Conservation (phyloP, 2,797 vertebrate genomes). For the Astyanax mexicanus region DNA sequence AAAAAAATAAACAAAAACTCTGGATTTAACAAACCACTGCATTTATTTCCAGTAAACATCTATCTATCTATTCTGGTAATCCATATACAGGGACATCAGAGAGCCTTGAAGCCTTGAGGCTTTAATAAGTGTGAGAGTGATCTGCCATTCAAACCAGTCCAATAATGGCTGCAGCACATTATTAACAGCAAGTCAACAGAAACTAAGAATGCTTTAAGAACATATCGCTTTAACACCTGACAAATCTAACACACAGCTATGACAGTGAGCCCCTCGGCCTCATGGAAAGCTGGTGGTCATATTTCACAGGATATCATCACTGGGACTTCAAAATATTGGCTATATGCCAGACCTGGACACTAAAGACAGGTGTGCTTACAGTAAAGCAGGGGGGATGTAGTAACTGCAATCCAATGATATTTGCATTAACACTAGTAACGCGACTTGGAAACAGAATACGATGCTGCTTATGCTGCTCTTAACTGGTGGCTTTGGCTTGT, state of each 20-base stretch:
- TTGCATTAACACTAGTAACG: neutral
- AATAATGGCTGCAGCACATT: neutral
- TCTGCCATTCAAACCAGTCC: neutral
- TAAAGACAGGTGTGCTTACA: neutral
- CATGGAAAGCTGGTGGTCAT: constrained; percentile 14
- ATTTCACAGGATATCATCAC: too few species aligned
- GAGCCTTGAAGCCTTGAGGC: too few species aligned
- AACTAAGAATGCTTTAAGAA: too few species aligned
- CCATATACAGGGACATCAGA: too few species aligned
- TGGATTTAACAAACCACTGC: too few species aligned
- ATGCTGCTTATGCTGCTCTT: neutral
- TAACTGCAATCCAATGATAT: neutral
- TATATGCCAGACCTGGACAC: neutral
- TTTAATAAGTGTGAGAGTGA: too few species aligned
- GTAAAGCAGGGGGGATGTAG: neutral
- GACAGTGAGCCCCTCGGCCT: neutral
- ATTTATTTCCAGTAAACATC: too few species aligned
- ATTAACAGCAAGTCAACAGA: constrained; percentile 5
- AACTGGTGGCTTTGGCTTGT: neutral
- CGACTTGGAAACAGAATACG: neutral
- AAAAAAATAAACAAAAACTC: neutral
- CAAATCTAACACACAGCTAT: constrained; percentile 10
- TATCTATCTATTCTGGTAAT: too few species aligned
- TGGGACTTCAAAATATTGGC: constrained; percentile 14
- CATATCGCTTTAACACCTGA: constrained; percentile 6